Evolutionary conservation across 2,797 vertebrate species (phyloP).

Genomic region (Phalloptychus januarius): DNA sequence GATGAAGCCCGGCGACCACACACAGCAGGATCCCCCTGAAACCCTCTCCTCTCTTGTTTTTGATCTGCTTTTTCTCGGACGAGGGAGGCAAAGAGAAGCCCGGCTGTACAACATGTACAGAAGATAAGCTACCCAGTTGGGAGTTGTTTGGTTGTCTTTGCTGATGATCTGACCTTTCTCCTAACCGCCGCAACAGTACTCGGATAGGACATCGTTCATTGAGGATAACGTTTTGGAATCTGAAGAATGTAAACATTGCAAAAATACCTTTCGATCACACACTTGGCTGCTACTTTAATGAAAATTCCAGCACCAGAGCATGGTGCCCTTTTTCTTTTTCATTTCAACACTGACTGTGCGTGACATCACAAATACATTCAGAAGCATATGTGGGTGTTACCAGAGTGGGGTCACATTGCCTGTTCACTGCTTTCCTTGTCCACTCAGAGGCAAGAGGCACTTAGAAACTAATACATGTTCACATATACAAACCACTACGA

Average conservation of each 20-base stretch:
- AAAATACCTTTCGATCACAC: slow-evolving; percentile 46
- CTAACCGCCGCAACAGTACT: neutral
- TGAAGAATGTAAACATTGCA: slow-evolving; percentile 51
- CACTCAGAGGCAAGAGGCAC: slow-evolving; percentile 92
- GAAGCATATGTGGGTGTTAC: slow-evolving; percentile 82
- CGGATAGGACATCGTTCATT: neutral
- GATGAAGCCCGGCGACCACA: slow-evolving; percentile 44
- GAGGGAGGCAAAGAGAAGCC: slow-evolving; percentile 50
- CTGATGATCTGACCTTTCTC: slow-evolving; percentile 44
- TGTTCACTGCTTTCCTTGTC: slow-evolving; percentile 76
- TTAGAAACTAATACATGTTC: slow-evolving; percentile 85
- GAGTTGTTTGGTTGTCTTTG: slow-evolving; percentile 28
- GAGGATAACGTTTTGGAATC: neutral
- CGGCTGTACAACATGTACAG: slow-evolving; percentile 57
- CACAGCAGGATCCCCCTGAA: slow-evolving; percentile 19
- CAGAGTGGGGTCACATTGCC: slow-evolving; percentile 81
- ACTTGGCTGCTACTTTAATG: slow-evolving; percentile 71
- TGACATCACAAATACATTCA: slow-evolving; percentile 87
- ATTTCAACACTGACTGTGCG: slow-evolving; percentile 51
- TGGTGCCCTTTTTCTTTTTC: slow-evolving; percentile 14
- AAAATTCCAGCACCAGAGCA: slow-evolving; percentile 65
- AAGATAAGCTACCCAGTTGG: slow-evolving; percentile 24
- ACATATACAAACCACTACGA: slow-evolving; percentile 89
- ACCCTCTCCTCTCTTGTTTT: slow-evolving; percentile 2
- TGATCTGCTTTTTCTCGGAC: slow-evolving; percentile 24